phyloP scores from a whole-genome alignment of 2,888 invertebrate species.

The Nasonia oneida region DNA sequence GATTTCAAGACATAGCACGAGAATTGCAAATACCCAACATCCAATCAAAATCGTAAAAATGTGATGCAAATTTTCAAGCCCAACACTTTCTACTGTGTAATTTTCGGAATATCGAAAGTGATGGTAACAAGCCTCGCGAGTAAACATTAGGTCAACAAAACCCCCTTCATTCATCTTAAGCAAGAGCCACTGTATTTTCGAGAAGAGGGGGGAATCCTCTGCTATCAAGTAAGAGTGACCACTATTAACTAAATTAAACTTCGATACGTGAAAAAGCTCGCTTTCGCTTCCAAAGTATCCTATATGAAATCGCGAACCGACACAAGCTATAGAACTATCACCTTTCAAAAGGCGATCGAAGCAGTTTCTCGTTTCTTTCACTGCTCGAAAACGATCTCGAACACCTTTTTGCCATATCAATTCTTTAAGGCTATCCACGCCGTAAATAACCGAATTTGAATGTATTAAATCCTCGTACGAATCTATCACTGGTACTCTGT shows the following conservation, averaged over 20 bases:
- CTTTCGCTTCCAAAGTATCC: neutral
- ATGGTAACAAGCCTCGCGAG: neutral
- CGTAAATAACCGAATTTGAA: neutral
- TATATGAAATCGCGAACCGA: neutral
- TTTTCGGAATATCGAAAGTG: neutral
- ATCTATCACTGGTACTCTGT: neutral
- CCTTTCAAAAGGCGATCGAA: neutral
- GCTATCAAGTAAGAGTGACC: neutral
- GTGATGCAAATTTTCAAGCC: neutral
- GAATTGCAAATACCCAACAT: neutral
- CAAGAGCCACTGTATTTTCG: neutral
- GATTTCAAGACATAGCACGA: neutral
- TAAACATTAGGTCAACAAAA: neutral
- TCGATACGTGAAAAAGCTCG: neutral
- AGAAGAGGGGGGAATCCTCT: neutral
- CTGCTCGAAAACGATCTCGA: neutral
- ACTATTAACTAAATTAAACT: neutral
- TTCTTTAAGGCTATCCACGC: neutral
- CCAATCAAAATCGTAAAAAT: neutral
- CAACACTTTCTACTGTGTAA: neutral
- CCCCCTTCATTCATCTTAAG: neutral
- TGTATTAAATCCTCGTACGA: neutral
- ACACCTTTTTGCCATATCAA: neutral
- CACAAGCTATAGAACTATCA: neutral
- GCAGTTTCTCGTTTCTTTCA: neutral